Conservation (phyloP, 2,888 invertebrate species). For the Suillia variegata region DNA sequence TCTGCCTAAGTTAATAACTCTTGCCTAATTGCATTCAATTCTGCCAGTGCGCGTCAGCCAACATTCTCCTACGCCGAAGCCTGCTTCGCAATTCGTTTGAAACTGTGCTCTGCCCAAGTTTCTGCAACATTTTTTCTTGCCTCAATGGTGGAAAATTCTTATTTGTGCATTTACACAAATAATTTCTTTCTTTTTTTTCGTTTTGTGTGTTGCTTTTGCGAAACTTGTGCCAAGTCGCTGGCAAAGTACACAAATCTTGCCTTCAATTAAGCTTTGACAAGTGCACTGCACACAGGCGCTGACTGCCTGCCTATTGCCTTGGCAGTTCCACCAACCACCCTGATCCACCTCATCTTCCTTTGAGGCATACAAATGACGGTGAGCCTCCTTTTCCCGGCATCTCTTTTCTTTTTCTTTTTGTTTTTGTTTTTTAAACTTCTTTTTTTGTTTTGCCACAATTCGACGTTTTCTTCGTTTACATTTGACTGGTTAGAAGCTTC, state of each 20-base stretch:
- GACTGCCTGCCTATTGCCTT: slow-evolving; percentile 6
- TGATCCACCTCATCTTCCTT: background rate
- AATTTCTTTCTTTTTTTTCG: slow-evolving; percentile 38
- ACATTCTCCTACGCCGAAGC: no score
- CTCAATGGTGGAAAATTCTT: slow-evolving; percentile 1
- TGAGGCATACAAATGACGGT: background rate
- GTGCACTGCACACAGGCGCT: slow-evolving; percentile 46
- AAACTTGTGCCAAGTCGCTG: slow-evolving; percentile 53
- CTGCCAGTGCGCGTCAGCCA: no score
- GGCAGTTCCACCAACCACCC: background rate
- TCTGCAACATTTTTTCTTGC: no score
- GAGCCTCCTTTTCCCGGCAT: background rate
- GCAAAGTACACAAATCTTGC: slow-evolving; percentile 49
- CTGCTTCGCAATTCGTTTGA: background rate
- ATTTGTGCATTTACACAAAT: slow-evolving; percentile 30
- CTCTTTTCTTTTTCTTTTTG: background rate
- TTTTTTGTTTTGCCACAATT: background rate
- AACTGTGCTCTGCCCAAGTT: no score
- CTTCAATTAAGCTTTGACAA: slow-evolving; percentile 60
- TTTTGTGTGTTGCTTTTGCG: slow-evolving; percentile 18
- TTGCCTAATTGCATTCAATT: slow-evolving; percentile 20
- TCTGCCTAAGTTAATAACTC: slow-evolving; percentile 19
- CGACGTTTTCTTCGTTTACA: slow-evolving; percentile 10
- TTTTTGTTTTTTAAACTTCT: background rate
- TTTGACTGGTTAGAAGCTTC: no score